A percentile compares a stretch with the other conserved stretches of the same genome.
Conservation (phyloP, 35 echinoderm and acorn worm genomes). For the Chiridota heheva region DNA sequence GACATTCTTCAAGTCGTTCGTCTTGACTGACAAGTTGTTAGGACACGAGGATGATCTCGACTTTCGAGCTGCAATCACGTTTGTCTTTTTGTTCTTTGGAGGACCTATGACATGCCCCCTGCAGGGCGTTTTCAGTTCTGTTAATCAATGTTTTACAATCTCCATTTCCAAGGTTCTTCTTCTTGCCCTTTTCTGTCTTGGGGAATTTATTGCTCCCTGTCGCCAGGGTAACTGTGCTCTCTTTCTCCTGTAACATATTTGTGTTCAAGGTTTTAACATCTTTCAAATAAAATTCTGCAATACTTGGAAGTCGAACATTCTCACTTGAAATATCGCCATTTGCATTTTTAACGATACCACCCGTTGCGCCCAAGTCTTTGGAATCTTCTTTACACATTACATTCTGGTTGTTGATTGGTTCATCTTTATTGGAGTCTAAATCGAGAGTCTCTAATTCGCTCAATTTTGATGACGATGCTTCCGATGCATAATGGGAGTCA, state of each 20-base stretch:
- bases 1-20: neutral
- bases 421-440: constrained; percentile 82
- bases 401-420: constrained; percentile 33
- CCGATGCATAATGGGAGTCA: constrained; percentile 91
- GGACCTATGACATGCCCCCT: constrained; percentile 51
- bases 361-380: constrained; percentile 9
- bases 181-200: constrained; percentile 60
- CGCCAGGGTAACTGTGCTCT: constrained; percentile 44
- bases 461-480: constrained; percentile 89
- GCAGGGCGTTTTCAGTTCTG: constrained; percentile 63
- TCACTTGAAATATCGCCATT: neutral
- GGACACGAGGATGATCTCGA: constrained; percentile 44
- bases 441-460: constrained; percentile 89
- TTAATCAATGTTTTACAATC: constrained; percentile 58
- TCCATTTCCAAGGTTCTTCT: neutral
- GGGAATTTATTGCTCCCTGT: constrained; percentile 94
- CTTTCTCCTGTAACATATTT: constrained; percentile 89
- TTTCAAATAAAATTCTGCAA: constrained; percentile 98
- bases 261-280: constrained; percentile 97
- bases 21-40: neutral
- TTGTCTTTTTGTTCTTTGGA: constrained; percentile 86
- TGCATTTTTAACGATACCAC: neutral
- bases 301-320: constrained; percentile 65
- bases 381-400: neutral
- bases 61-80: constrained; percentile 79